Base-by-base conservation (phyloP, 2,797 vertebrate genomes). In the Furcifer pardalis region DNA sequence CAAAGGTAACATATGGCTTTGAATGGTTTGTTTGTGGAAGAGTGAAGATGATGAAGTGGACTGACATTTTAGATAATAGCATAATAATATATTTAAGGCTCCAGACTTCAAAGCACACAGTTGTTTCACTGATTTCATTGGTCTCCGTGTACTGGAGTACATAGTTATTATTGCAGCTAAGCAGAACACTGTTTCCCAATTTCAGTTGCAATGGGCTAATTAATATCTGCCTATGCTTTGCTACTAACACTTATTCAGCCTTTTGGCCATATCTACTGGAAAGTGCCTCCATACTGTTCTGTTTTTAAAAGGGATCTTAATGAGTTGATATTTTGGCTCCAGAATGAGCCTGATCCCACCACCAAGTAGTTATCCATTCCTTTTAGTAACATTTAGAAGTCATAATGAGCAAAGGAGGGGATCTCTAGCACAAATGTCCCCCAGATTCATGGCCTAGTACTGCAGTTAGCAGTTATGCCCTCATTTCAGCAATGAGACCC, bases 1-100 rank as follows among this genome's bases (percentile, higher is more conserved):
- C 79, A 89, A 52, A 85, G 88, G 89, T 90, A 88, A 87, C 78
- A 92, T 92, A 91, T 86, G 89, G 89, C 78, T 77, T 49, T 78
- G 79, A 84, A 84, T 89, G 89, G 85, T 89, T 89, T 56, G 89
- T 83, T 86, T 65, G 12, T 27, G 17, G 46, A 74, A 85, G 35
- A 52, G 25, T 80, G 69, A 74, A 52, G 23, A 75, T 59, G 46
- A 65, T 37, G 9, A n/a, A 46, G 2, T 42, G 35, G 13, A 65
- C 8, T 32, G 49, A 60, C 27, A 68, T 35, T 21, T 68, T 74
- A 59, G 19, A 75, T 42, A 12, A 75, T 42, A 56, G 32, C 37
- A 65, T 46, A 56, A 46, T 42, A 84, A 91, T 89, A 81, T 72
- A 78, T 92, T 78, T 86, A 83, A 89, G 89, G 17, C 19, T 77